Base-by-base conservation (phyloP, 2,888 invertebrate genomes). In the Epirrhoe alternata region DNA sequence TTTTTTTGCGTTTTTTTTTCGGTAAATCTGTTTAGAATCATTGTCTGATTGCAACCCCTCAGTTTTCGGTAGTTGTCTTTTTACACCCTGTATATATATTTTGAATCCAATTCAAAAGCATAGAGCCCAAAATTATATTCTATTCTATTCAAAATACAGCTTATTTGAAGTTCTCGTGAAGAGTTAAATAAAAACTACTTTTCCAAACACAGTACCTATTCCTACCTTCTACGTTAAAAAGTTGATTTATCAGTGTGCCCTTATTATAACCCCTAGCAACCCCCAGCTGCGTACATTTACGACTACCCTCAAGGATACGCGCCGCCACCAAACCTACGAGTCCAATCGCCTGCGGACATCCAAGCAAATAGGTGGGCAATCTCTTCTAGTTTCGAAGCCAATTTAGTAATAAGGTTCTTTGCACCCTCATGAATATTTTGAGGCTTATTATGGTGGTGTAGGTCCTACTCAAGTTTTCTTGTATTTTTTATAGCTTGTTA, bases 271-370 rank as follows among this genome's bases (percentile, higher is more conserved):
- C 67, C 31, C 61, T 80, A 92, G 92, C 88, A 85, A 69, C 88
- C 90, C n/a, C 86, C 86, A 1, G 90, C 87, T 1, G 90, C 87
- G 7, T 92, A 86, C 70, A 86, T 92, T 35, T 92, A 92, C 75
- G 92, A 92, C 83, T 92, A 91, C 74, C 92, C 91, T 1, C 91
- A 91, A 73, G 92, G 92, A 0, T 93, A 91, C 71, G 86, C 89
- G 0, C 91, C 92, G 0, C 92, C 92, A 0, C 85, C 92, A 1
- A 86, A 91, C 70, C 77, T 93, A 61, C 81, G 91, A 54, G 92
- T 93, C 38, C 92, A 92, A 68, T 92, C 92, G 5, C 92, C 92
- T 0, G 78, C 85, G 10, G 91, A 92, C 47, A 80, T 83, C 5
- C 78, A 79, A 42, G 78, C 82, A 12, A 88, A 82, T 74, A 86